Conservation (phyloP, 2,888 invertebrate species). For the Hemistola chrysoprasaria region DNA sequence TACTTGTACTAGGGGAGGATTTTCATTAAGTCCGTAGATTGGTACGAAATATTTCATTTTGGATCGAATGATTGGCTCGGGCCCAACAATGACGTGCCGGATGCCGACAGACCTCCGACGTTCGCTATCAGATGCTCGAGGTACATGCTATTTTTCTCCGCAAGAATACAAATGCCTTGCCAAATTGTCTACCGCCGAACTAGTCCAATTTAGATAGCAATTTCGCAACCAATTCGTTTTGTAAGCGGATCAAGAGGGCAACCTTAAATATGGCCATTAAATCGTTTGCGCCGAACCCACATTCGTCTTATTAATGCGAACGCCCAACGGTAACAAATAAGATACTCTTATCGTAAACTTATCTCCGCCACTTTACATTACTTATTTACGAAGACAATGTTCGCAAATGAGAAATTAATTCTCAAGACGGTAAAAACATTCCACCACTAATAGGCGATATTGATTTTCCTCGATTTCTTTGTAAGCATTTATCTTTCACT, state of each 20-base stretch:
- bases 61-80: constrained; percentile 70
- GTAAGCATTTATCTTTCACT: constrained; percentile 15
- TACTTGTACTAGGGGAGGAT: constrained; percentile 50
- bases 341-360: constrained; percentile 49
- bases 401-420: constrained; percentile 30
- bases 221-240: constrained; percentile 79
- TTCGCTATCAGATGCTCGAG: constrained; percentile 73
- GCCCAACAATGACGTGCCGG: constrained; percentile 62
- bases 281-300: constrained; percentile 62
- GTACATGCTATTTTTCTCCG: constrained; percentile 77
- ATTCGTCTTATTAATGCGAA: constrained; percentile 64
- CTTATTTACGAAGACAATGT: constrained; percentile 27
- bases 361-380: constrained; percentile 36
- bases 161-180: constrained; percentile 81
- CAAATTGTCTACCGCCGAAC: constrained; percentile 79
- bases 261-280: constrained; percentile 75
- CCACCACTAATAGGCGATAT: constrained; percentile 28
- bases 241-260: constrained; percentile 76
- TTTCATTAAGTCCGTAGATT: constrained; percentile 61
- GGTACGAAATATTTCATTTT: constrained; percentile 66
- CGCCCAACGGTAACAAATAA: constrained; percentile 56
- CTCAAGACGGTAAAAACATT: constrained; percentile 24
- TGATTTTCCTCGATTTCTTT: constrained; percentile 22
- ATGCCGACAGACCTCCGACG: constrained; percentile 61
- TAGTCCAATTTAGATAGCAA: constrained; percentile 81